These are phyloP conservation scores for Seira musarum DNA, from an alignment of 2,888 invertebrate species.

Conservation along the genomic window DNA sequence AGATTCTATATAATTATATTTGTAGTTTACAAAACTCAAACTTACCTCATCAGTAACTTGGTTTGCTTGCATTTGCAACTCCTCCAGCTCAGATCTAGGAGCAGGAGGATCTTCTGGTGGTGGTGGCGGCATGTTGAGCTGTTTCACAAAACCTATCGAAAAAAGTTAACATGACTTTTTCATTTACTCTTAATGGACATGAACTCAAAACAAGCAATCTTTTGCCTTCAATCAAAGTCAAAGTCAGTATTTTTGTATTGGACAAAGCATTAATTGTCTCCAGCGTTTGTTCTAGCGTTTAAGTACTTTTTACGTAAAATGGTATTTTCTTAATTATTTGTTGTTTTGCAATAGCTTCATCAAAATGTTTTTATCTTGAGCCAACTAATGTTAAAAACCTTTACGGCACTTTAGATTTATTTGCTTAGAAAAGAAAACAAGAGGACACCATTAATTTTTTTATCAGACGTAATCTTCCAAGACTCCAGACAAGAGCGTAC, in stretches of 20 bases:
- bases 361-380: no score
- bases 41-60: constrained; percentile 92
- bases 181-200: no score
- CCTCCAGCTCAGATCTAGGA: constrained; percentile 90
- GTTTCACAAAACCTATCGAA: constrained; percentile 39
- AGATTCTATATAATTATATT: not conserved
- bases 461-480: no score
- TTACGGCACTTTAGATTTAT: no score
- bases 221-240: not conserved
- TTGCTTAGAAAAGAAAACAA: no score
- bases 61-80: constrained; percentile 87
- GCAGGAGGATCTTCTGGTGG: constrained; percentile 76
- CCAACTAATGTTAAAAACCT: no score
- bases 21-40: constrained; percentile 54
- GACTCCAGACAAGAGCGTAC: not conserved
- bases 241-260: no score
- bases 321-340: not conserved
- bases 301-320: not conserved
- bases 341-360: no score
- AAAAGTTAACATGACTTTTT: not conserved
- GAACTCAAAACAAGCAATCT: not conserved
- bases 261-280: no score
- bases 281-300: no score
- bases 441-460: no score
- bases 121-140: constrained; percentile 72